Base-by-base conservation (phyloP, 1,140 invertebrate species). In the Drosophila bocki region DNA sequence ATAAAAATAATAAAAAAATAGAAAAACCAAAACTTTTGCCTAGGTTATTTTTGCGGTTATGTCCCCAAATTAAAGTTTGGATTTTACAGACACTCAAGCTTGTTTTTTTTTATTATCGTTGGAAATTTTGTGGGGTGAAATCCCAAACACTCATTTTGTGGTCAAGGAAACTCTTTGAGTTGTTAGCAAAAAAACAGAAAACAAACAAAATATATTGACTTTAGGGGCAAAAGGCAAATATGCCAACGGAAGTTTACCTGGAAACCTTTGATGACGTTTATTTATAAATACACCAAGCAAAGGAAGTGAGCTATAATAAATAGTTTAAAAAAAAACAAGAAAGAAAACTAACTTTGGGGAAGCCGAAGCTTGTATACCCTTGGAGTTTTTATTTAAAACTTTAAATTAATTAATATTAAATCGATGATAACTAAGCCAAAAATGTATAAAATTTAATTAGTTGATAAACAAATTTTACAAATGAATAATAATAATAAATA, bases 211-310 rank as follows among this genome's bases (percentile, higher is more conserved):
- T 37, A 3, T 54, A 54, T 54, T 54, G 51, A 51, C 17, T 37
- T 54, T 37, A 15, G 33, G 17, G 33, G 33, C 12, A 15, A 37
- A 9, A 37, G 13, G 12, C 4, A 22, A 13, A 37, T 35, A 26
- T 33, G 13, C 33, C 51, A 17, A 54, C 45, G 59, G 59, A 61
- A 35, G 44, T 61, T 61, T 61, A 61, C 59, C 59, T 50, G 58
- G 29, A 19, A 35, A 33, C 32, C 33, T 17, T 48, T 26, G 22
- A 48, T 35, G 19, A 33, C 45, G 17, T 3, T 3, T 37, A 11
- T 12, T 15, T 22, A 19, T 15, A 50, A 50, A 50, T 22, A 48
- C 1, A n/a, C 1, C 11, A 22, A 22, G 44, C 13, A 22, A 1
- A 35, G 50, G 50, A 53, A 53, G 50, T 19, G 13, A 13, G 26